Conservation (phyloP, 2,888 invertebrate species). For the Scaptodrosophila latifasciaeformis region DNA sequence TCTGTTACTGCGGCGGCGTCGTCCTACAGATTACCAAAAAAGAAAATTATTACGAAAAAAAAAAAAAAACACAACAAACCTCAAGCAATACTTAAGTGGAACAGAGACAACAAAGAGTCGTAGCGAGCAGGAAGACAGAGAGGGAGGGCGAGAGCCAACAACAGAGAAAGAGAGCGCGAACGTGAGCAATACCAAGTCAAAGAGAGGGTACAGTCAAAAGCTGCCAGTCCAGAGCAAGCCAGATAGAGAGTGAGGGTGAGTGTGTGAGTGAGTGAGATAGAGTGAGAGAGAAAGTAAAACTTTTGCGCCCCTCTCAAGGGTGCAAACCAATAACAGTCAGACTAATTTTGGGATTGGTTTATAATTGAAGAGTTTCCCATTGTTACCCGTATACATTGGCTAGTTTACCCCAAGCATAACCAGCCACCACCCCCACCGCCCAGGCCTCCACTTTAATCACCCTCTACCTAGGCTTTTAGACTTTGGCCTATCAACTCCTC, state of each 20-base stretch:
- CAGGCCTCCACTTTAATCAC: too few species aligned
- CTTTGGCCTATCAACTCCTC: too few species aligned
- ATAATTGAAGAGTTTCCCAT: conserved; percentile 72
- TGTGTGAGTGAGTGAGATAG: conserved; percentile 15
- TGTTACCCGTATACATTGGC: too few species aligned
- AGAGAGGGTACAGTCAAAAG: too few species aligned
- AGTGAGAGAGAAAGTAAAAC: conserved; percentile 14
- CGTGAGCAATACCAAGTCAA: neutral
- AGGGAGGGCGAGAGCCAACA: neutral
- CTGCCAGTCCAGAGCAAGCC: neutral
- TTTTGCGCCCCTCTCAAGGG: conserved; percentile 45
- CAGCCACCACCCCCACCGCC: too few species aligned
- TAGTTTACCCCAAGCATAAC: conserved; percentile 34
- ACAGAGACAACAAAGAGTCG: neutral
- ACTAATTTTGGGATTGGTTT: conserved; percentile 73
- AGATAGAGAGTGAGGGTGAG: neutral
- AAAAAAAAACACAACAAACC: neutral
- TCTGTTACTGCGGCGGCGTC: conserved; percentile 44
- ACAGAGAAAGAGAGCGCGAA: neutral
- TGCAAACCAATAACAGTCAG: conserved; percentile 71
- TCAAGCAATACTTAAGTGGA: neutral
- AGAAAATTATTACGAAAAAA: neutral
- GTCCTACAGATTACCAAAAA: conserved; percentile 18
- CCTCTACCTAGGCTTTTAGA: too few species aligned
- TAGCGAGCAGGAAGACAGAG: neutral